Conservation (phyloP, 2,888 invertebrate species). For the Temnothorax rugatulus region DNA sequence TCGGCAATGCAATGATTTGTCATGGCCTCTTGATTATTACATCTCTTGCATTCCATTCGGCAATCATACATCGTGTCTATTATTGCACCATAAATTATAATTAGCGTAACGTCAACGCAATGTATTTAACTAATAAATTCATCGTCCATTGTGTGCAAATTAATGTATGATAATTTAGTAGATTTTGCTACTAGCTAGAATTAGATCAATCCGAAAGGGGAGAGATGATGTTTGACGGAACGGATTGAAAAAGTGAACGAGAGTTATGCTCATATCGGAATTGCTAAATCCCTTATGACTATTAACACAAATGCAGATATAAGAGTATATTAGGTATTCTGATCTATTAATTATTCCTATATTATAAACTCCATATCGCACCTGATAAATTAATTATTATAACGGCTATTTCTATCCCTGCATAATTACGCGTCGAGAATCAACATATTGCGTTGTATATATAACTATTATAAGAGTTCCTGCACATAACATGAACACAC, state of each 20-base stretch:
- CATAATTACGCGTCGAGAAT: constrained; percentile 40
- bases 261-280: constrained; percentile 43
- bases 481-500: not conserved
- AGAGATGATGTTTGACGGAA: constrained; percentile 65
- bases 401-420: constrained; percentile 35
- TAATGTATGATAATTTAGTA: constrained; percentile 75
- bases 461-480: constrained; percentile 33
- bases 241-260: constrained; percentile 60
- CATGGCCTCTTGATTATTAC: constrained; percentile 9
- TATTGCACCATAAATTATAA: constrained; percentile 75
- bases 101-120: constrained; percentile 68
- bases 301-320: constrained; percentile 57
- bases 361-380: constrained; percentile 41
- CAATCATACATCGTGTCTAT: constrained; percentile 66
- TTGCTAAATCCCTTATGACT: constrained; percentile 56
- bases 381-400: constrained; percentile 51
- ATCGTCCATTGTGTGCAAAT: constrained; percentile 71
- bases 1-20: constrained; percentile 8
- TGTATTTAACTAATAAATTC: constrained; percentile 77
- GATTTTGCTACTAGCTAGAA: constrained; percentile 68
- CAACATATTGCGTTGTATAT: constrained; percentile 15
- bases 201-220: constrained; percentile 64
- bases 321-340: constrained; percentile 47
- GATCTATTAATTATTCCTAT: constrained; percentile 55
- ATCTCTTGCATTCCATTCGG: constrained; percentile 42